Evolutionary conservation across 2,797 vertebrate genomes (phyloP).

Genomic region (Avahi laniger): DNA sequence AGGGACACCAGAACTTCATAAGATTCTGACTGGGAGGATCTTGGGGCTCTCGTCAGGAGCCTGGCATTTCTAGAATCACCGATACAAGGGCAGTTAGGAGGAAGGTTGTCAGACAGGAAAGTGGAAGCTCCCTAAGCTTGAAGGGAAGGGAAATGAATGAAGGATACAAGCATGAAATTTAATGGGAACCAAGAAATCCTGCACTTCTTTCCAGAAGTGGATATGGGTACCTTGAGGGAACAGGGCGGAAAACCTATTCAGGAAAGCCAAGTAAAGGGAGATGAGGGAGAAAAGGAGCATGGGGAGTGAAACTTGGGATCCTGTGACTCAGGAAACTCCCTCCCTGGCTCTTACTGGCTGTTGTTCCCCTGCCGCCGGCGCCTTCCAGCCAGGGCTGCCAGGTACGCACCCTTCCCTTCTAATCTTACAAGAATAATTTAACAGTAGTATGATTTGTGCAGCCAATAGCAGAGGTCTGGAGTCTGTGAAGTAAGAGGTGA

Average conservation of each 20-base stretch:
- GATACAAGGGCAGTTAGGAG: background rate
- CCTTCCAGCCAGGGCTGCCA: background rate
- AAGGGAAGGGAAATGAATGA: background rate
- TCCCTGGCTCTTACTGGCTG: background rate
- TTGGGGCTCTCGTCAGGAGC: background rate
- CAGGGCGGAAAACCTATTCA: background rate
- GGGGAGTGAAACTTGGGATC: background rate
- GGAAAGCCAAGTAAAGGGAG: background rate
- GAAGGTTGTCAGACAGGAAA: background rate
- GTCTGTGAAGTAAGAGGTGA: background rate
- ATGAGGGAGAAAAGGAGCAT: background rate
- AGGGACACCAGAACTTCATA: background rate
- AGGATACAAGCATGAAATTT: background rate
- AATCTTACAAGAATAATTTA: background rate
- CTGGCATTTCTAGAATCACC: background rate
- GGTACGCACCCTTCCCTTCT: background rate
- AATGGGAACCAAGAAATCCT: background rate
- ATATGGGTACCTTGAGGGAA: background rate
- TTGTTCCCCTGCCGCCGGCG: background rate
- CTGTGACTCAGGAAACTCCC: background rate
- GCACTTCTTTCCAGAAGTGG: conserved; percentile 31
- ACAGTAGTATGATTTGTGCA: background rate
- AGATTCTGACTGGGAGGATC: background rate
- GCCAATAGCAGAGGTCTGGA: background rate
- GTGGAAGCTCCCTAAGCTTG: background rate